These are phyloP conservation scores for Cryptoprocta ferox DNA, from an alignment of 2,797 vertebrate genomes.

Conservation along the genomic window DNA sequence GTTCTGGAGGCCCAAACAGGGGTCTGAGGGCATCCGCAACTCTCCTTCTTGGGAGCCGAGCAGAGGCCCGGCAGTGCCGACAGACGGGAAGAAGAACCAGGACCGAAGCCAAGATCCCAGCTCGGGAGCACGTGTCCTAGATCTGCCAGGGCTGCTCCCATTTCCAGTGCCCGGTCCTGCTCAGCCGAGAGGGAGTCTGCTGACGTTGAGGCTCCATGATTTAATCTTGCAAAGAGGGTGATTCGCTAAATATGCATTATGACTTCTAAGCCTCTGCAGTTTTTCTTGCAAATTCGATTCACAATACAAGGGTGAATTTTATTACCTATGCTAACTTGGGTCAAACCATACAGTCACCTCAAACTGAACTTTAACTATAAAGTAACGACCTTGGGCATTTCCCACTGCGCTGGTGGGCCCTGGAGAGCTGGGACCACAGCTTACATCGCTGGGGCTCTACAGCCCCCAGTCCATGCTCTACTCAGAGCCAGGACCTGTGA, in stretches of 20 bases:
- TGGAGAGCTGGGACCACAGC: background rate
- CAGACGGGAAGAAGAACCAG: background rate
- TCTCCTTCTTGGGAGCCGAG: background rate
- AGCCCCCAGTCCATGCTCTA: background rate
- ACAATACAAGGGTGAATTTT: background rate
- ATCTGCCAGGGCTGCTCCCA: conserved; percentile 3
- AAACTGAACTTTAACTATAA: background rate
- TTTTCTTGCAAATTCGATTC: background rate
- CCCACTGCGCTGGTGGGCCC: background rate
- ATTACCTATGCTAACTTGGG: background rate
- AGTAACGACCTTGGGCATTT: background rate
- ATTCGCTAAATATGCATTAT: background rate
- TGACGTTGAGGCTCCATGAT: background rate
- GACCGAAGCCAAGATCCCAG: background rate
- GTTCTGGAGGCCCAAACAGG: background rate
- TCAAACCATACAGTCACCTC: background rate
- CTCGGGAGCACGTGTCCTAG: background rate
- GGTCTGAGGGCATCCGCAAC: background rate
- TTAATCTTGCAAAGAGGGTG: background rate
- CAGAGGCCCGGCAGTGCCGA: background rate
- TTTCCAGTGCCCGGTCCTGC: background rate
- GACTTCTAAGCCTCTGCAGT: background rate
- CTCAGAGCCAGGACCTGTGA: background rate
- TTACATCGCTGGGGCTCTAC: too few species aligned
- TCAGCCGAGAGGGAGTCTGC: background rate